Evolutionary conservation across 2,888 invertebrate genomes (phyloP), one percentile per base, ranked within the genome.

Genomic region (Belgica antarctica): DNA sequence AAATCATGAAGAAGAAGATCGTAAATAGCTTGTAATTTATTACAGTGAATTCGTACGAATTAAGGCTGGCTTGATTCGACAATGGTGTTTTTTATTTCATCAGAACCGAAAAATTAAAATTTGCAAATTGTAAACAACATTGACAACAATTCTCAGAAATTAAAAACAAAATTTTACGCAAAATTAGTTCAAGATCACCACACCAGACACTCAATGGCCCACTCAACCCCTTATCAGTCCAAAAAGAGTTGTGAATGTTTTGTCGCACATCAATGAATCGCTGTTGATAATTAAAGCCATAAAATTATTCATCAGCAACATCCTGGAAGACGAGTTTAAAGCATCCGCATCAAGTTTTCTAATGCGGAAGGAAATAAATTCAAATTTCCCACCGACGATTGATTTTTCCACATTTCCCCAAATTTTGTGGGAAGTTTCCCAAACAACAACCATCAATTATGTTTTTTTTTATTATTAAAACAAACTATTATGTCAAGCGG

Each of bases 401-500:
- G 52, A 52, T 52, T 52, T 52, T 22, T 10, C 22, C 15, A 46
- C 15, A 46, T 46, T 46, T n/a, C 46, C 46, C 15, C 15, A 10
- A 4, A 34, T 34, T 22, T 22, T 52, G 19, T 52, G 1, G 17
- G 12, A 46, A 15, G 15, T 52, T 22, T 41, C 10, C 41, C 5
- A n/a, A 5, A 4, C 3, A 52, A 52, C 52, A 52, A 52, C 22
- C 19, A n/a, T 5, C 17, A 52, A 52, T 5, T 52, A n/a, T n/a
- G 41, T 41, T 41, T 41, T 5, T 5, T 41, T 41, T 34, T 15
- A 25, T 59, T 27, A 59, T 59, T 10, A 5, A 8, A 22, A n/a
- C 52, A 17, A 22, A 52, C 19, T 52, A 52, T 59, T 59, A 59
- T 59, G 59, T 25, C 59, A 59, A 59, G 10, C 59, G 59, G 59